Evolutionary conservation across 2,113 vertebrate genomes (phyloP).

Genomic region (Jaculus jaculus): DNA sequence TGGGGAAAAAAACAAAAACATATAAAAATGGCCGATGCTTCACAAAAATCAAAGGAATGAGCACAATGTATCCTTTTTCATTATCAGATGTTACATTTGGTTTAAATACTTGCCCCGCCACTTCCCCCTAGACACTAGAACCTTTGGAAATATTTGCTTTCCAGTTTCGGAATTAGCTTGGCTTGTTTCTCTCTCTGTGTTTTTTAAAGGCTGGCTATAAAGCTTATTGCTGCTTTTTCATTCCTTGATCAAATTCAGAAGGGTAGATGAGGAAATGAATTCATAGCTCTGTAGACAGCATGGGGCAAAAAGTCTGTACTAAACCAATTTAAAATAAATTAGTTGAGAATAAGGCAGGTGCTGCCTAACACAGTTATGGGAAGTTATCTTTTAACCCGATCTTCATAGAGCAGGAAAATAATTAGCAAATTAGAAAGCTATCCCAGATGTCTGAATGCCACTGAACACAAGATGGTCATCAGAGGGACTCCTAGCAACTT

Average conservation of each 20-base stretch:
- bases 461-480: neutral
- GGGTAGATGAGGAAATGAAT: constrained; percentile 60
- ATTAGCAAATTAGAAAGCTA: constrained; percentile 65
- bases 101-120: neutral
- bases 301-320: constrained; percentile 66
- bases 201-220: constrained; percentile 12
- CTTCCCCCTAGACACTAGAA: neutral
- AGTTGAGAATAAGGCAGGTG: constrained; percentile 64
- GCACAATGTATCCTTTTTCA: neutral
- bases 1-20: neutral
- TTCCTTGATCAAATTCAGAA: constrained; percentile 70
- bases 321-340: constrained; percentile 79
- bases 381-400: constrained; percentile 75
- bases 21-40: neutral
- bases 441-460: constrained; percentile 50
- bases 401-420: constrained; percentile 64
- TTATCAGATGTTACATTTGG: neutral
- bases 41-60: constrained; percentile 9
- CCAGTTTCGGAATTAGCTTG: constrained; percentile 26
- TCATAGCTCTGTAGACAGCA: constrained; percentile 65
- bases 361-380: constrained; percentile 65
- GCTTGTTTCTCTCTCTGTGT: neutral
- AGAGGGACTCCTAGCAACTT: constrained; percentile 45
- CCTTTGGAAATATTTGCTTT: constrained; percentile 43
- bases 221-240: constrained; percentile 37